phyloP scores from a whole-genome alignment of 2,797 vertebrate genomes.

The Pangasius sanitwongsei region DNA sequence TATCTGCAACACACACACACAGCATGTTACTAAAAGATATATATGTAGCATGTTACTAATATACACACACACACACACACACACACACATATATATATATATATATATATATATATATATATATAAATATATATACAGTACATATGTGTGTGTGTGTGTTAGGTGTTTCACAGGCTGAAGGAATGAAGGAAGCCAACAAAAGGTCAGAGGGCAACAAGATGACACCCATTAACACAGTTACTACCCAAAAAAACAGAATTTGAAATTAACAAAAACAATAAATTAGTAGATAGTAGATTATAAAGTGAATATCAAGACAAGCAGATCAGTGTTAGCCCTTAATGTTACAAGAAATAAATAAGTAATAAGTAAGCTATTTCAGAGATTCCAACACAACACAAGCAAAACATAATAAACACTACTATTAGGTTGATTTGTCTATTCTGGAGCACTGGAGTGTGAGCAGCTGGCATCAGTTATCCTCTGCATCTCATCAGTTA shows the following conservation, averaged over 20 bases:
- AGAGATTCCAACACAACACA: neutral
- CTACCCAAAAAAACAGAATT: neutral
- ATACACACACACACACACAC: too few relatives aligned
- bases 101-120: neutral
- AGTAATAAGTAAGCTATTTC: neutral
- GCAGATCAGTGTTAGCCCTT: neutral
- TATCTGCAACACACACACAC: conserved; percentile 74
- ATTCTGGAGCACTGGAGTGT: neutral
- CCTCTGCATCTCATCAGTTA: neutral
- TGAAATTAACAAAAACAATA: neutral
- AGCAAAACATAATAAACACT: neutral
- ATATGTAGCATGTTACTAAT: too few relatives aligned
- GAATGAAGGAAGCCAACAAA: too few relatives aligned
- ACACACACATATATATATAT: too few relatives aligned
- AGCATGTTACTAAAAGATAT: neutral
- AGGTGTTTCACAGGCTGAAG: too few relatives aligned
- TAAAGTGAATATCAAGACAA: neutral
- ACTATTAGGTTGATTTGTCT: neutral
- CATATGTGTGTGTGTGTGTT: too few relatives aligned
- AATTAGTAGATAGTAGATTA: neutral
- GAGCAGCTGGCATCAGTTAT: neutral
- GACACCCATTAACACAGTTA: neutral
- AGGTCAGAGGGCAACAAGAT: neutral
- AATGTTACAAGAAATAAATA: neutral
- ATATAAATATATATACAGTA: too few relatives aligned